These are phyloP conservation scores for Saccostrea cuccullata DNA, from an alignment of 1,140 invertebrate genomes.

Conservation along the genomic window DNA sequence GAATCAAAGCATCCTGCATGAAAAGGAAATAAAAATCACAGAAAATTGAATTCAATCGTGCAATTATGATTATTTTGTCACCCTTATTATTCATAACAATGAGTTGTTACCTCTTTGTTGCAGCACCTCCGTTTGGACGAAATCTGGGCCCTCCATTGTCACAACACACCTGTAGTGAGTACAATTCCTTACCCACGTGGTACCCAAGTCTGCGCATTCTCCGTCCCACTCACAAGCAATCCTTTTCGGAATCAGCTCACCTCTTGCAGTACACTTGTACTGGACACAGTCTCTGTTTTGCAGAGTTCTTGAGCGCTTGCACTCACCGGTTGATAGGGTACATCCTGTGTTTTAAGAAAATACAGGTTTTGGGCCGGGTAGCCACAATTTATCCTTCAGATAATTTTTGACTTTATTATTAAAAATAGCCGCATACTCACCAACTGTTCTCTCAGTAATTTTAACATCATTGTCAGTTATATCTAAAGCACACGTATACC, in stretches of 20 bases:
- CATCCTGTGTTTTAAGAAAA: background rate
- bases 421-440: background rate
- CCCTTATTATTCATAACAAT: too few relatives aligned
- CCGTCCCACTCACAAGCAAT: constrained; percentile 14
- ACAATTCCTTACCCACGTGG: background rate
- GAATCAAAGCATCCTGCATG: background rate
- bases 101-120: background rate
- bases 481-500: constrained; percentile 44
- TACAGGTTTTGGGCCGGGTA: too few relatives aligned
- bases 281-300: background rate
- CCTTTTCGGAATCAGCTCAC: constrained; percentile 1
- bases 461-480: constrained; percentile 19
- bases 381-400: too few relatives aligned
- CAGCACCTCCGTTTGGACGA: constrained; percentile 1
- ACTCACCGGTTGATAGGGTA: background rate
- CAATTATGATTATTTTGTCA: too few relatives aligned
- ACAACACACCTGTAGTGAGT: constrained; percentile 9
- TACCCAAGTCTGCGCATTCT: background rate
- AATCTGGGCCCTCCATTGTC: background rate
- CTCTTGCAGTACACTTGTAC: background rate
- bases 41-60: too few relatives aligned
- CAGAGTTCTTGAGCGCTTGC: background rate
- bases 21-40: background rate
- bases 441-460: constrained; percentile 1
- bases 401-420: too few relatives aligned